Evolutionary conservation across 2,113 vertebrate species (phyloP).

Genomic region (Chamaetylas fuelleborni): DNA sequence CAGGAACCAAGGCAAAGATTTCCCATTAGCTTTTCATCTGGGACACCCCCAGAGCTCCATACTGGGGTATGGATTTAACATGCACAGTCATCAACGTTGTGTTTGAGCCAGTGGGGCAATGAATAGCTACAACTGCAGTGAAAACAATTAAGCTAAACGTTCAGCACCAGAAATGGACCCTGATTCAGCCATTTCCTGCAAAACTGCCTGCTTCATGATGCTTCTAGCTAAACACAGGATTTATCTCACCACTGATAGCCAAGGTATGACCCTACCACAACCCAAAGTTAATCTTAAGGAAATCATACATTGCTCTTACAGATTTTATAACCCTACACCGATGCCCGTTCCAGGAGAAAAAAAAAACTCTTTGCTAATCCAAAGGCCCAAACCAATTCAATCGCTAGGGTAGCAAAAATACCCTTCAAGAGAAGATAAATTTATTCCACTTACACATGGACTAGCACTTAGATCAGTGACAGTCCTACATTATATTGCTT

Average conservation of each 20-base stretch:
- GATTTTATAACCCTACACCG: neutral
- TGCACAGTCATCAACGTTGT: neutral
- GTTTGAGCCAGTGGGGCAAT: neutral
- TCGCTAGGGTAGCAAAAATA: constrained; percentile 40
- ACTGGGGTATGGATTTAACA: neutral
- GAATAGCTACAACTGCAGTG: neutral
- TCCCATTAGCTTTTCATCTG: constrained; percentile 8
- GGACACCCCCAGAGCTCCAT: neutral
- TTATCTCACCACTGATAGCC: neutral
- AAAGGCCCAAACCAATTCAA: constrained; percentile 30
- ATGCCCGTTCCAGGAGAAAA: constrained; percentile 10
- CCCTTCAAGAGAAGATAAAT: constrained; percentile 47
- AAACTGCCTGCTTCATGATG: neutral
- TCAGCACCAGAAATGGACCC: neutral
- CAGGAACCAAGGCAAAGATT: constrained; percentile 63
- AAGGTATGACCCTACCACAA: constrained; percentile 36
- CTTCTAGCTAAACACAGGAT: neutral
- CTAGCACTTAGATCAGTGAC: neutral
- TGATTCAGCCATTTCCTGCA: neutral
- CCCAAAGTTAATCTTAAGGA: neutral
- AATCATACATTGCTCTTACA: neutral
- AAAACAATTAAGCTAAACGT: neutral
- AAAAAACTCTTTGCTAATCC: neutral
- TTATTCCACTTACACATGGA: constrained; percentile 31
- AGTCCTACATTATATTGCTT: constrained; percentile 3